A percentile compares a stretch with the other conserved stretches of the same genome.
Evolutionary conservation across 2,888 invertebrate genomes (phyloP).

Genomic region (Trypoxylon attenuatum): DNA sequence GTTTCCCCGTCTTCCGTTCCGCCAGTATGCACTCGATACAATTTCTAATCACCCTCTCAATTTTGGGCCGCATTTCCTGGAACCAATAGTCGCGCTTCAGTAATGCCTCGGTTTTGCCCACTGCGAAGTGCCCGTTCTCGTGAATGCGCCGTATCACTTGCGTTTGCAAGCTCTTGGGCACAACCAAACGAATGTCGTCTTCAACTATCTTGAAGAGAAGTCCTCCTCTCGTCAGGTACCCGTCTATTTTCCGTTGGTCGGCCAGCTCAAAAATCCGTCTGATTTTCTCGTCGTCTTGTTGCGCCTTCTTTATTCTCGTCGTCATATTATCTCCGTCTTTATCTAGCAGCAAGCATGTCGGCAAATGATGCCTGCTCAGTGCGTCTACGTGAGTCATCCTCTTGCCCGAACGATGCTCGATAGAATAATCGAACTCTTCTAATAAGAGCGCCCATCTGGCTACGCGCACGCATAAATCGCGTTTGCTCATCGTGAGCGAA

Average conservation of each 20-base stretch:
- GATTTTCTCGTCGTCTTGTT: neutral
- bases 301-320: neutral
- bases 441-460: too few relatives aligned
- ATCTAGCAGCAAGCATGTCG: neutral
- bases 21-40: too few relatives aligned
- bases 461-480: too few relatives aligned
- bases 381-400: slow-evolving; percentile 20
- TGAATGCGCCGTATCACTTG: neutral
- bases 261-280: neutral
- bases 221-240: neutral
- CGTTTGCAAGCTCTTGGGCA: neutral
- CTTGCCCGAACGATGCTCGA: too few relatives aligned
- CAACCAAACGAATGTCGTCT: neutral
- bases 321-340: neutral
- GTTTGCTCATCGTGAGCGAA: neutral
- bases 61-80: too few relatives aligned
- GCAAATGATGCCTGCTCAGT: neutral
- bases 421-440: too few relatives aligned
- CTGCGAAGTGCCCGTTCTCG: slow-evolving; percentile 1
- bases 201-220: neutral
- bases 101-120: slow-evolving; percentile 1
- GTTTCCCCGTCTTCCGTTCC: too few relatives aligned
- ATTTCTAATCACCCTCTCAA: too few relatives aligned
- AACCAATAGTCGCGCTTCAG: slow-evolving; percentile 1
- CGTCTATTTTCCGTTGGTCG: neutral